These are phyloP conservation scores for Mythimna pallens DNA, from an alignment of 2,888 invertebrate species.

Conservation along the genomic window DNA sequence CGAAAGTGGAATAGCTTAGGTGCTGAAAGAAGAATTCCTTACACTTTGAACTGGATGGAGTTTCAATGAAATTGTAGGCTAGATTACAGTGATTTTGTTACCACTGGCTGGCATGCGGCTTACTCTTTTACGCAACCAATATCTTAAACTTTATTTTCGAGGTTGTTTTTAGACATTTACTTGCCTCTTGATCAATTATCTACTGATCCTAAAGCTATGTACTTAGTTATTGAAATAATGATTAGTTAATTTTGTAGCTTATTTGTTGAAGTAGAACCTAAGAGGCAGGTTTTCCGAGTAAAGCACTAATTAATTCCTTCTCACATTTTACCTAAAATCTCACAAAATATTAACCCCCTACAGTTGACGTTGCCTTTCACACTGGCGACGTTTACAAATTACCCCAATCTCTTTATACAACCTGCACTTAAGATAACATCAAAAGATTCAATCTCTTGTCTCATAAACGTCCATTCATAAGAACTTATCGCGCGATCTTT, in stretches of 20 bases:
- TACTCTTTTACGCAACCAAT: too few species aligned
- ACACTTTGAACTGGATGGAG: too few species aligned
- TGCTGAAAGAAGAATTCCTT: too few species aligned
- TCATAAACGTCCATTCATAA: slow-evolving; percentile 53
- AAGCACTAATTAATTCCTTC: neutral
- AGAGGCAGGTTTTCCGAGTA: neutral
- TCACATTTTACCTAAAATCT: neutral
- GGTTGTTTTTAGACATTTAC: too few species aligned
- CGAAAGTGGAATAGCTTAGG: too few species aligned
- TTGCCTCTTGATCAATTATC: too few species aligned
- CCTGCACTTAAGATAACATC: slow-evolving; percentile 55
- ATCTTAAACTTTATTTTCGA: too few species aligned
- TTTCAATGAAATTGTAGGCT: too few species aligned
- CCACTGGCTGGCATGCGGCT: too few species aligned
- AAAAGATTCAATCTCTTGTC: slow-evolving; percentile 54
- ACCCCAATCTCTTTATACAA: slow-evolving; percentile 33
- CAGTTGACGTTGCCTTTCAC: slow-evolving; percentile 28
- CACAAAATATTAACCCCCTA: neutral
- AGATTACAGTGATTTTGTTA: too few species aligned
- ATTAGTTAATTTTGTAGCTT: neutral
- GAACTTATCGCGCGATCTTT: slow-evolving; percentile 48
- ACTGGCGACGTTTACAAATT: slow-evolving; percentile 28
- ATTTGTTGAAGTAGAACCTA: neutral
- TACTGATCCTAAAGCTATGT: too few species aligned
- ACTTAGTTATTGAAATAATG: too few species aligned